Evolutionary conservation across 2,888 invertebrate species (phyloP).

Genomic region (Diogma glabrata): DNA sequence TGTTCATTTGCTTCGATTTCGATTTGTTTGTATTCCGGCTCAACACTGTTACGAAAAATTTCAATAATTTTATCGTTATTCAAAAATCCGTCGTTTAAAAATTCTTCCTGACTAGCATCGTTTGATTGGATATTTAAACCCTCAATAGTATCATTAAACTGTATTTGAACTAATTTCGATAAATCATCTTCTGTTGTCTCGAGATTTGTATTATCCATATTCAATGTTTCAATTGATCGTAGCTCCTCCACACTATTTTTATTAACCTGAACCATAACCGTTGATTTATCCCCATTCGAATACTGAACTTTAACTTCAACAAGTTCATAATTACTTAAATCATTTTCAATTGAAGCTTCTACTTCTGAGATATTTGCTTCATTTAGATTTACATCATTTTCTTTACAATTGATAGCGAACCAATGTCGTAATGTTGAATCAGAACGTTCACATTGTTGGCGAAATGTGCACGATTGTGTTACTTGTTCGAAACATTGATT

Average conservation of each 20-base stretch:
- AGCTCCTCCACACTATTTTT: no score
- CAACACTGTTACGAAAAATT: neutral
- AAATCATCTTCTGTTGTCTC: no score
- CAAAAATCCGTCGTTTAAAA: neutral
- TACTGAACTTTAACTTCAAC: neutral
- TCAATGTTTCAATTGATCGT: no score
- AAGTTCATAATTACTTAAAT: constrained; percentile 11
- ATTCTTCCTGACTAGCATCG: neutral
- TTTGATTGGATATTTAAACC: no score
- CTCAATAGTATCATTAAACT: no score
- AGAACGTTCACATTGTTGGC: constrained; percentile 19
- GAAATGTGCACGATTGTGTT: constrained; percentile 18
- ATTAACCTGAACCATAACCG: neutral
- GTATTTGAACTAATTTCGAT: no score
- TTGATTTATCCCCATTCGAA: neutral
- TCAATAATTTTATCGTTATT: no score
- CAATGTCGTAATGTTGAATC: constrained; percentile 17
- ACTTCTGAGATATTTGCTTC: neutral
- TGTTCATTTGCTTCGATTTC: constrained; percentile 23
- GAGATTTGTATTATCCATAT: no score
- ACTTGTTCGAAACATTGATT: constrained; percentile 17
- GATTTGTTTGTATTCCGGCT: neutral
- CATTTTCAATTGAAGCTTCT: neutral
- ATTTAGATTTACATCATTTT: neutral
- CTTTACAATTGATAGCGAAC: neutral